Evolutionary conservation across 2,888 invertebrate species (phyloP).

Genomic region (Drosophila kokeensis): DNA sequence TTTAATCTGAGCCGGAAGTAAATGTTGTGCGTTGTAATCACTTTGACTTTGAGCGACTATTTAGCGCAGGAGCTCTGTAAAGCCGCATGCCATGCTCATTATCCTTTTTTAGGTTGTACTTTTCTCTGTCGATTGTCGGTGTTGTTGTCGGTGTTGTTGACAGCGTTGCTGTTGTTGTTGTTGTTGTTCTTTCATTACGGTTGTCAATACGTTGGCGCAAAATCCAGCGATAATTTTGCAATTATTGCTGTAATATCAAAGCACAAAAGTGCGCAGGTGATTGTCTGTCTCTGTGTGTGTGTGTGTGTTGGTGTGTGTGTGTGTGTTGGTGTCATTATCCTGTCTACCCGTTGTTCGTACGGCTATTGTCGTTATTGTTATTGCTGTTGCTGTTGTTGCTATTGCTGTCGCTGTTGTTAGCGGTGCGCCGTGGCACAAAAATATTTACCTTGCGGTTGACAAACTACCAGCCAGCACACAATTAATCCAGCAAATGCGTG

Average conservation of each 20-base stretch:
- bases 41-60: constrained; percentile 10
- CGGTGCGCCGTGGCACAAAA: constrained; percentile 50
- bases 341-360: constrained; percentile 31
- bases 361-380: constrained; percentile 45
- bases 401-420: constrained; percentile 28
- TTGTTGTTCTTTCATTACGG: constrained; percentile 26
- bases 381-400: constrained; percentile 23
- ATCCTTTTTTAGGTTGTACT: constrained; percentile 12
- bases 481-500: constrained; percentile 80
- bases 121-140: constrained; percentile 3
- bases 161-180: constrained; percentile 1
- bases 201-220: constrained; percentile 65
- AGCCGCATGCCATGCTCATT: background rate
- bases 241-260: constrained; percentile 77
- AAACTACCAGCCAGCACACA: constrained; percentile 78
- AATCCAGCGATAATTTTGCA: constrained; percentile 78
- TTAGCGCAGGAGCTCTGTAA: background rate
- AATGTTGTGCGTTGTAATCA: constrained; percentile 18
- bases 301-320: constrained; percentile 9
- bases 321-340: constrained; percentile 43
- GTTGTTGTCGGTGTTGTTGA: constrained; percentile 13
- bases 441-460: constrained; percentile 83
- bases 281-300: background rate
- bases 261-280: constrained; percentile 33
- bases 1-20: constrained; percentile 14